Evolutionary conservation across 2,888 invertebrate species (phyloP), one percentile per base, ranked within the genome.

Genomic region (Melanostoma mellinum): DNA sequence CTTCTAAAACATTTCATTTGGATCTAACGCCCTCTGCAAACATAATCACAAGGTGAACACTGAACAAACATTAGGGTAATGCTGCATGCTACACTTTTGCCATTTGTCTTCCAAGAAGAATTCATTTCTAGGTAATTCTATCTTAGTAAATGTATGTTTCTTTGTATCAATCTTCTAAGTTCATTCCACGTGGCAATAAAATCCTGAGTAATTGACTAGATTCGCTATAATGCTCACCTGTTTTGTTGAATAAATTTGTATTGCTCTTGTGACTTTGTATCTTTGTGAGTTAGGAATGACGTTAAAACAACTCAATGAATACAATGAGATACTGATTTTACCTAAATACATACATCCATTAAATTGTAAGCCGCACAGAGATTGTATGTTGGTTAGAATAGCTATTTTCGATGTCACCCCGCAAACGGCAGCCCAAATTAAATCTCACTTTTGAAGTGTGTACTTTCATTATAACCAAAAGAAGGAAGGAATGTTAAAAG

Each of bases 181-280:
- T 72, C n/a, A 35, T 35, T 48, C 35, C 52, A n/a, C 36, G 65
- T 36, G 60, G 72, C 81, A 77, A 77, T 81, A 55, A 81, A 81
- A 72, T 77, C 76, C 72, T 61, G 72, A 81, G 77, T 81, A 77
- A 81, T 81, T 71, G 71, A 81, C 52, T 55, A 60, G 60, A 76
- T 81, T 60, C 76, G 48, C 67, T 67, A 58, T 60, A 50, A 67
- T 72, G 44, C 75, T 65, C 46, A 55, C 69, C 63, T 71, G 53
- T 30, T 20, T 52, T 44, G n/a, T 44, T 0, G 6, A 6, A 36
- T 44, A 61, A 42, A 60, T 40, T 46, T 67, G 56, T 71, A 38
- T 69, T 56, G 33, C 20, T 48, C 48, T 6, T 44, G 56, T 74
- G 46, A 35, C 35, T 20, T 36, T 40, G 38, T 58, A 8, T 76